Evolutionary conservation across 2,113 vertebrate genomes (phyloP).

Genomic region (Dunckerocampus dactyliophorus): DNA sequence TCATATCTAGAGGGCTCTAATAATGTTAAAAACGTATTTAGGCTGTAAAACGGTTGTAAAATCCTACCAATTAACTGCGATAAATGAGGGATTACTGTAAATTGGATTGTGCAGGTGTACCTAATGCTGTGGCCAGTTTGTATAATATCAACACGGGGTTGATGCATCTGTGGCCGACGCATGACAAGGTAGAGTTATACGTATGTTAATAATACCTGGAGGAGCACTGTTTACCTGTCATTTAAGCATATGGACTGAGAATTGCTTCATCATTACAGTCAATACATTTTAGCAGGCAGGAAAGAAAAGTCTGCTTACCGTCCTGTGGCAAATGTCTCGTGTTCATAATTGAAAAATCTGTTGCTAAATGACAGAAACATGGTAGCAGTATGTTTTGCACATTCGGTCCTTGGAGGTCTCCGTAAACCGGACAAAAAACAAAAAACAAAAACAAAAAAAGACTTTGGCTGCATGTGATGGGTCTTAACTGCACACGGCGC

Average conservation of each 20-base stretch:
- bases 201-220: background rate
- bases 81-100: background rate
- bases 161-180: constrained; percentile 1
- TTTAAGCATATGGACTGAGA: background rate
- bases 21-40: too few species aligned
- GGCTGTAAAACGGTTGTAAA: too few species aligned
- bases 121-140: background rate
- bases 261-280: constrained; percentile 2
- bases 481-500: background rate
- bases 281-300: constrained; percentile 8
- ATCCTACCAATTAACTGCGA: too few species aligned
- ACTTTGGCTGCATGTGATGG: background rate
- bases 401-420: background rate
- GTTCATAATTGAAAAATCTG: too few species aligned
- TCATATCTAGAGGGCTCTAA: too few species aligned
- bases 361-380: too few species aligned
- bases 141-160: background rate
- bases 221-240: background rate
- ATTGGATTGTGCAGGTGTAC: background rate
- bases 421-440: background rate
- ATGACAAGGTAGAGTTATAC: background rate
- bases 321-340: too few species aligned
- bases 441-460: too few species aligned
- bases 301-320: too few species aligned
- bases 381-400: too few species aligned